Percentiles rank a stretch among this genome's conserved stretches.
Conservation (phyloP, 2,888 invertebrate species). For the Proisotoma minuta region DNA sequence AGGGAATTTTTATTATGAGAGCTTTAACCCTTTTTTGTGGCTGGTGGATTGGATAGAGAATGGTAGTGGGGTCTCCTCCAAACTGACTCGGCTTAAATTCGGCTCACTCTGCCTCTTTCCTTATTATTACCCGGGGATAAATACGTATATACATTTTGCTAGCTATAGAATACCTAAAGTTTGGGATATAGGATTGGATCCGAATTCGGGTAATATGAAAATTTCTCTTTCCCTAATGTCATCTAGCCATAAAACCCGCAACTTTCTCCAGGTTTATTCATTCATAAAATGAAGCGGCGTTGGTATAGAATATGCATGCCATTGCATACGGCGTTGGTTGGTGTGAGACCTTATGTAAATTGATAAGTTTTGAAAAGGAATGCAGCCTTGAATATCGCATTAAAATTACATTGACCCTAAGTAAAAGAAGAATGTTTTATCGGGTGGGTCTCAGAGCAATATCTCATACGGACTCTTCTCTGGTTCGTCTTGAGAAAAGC, state of each 20-base stretch:
- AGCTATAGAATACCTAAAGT: background rate
- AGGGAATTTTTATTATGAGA: constrained; percentile 2
- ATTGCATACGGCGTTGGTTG: background rate
- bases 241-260: background rate
- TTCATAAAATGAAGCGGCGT: too few relatives aligned
- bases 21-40: constrained; percentile 2
- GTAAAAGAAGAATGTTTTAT: background rate
- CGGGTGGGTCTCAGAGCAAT: constrained; percentile 9
- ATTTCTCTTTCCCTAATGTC: background rate
- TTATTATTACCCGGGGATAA: background rate
- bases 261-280: background rate
- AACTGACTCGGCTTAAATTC: too few relatives aligned
- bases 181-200: background rate
- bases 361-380: background rate
- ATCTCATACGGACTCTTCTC: too few relatives aligned
- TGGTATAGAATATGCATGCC: background rate
- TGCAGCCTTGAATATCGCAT: constrained; percentile 10
- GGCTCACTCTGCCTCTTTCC: background rate
- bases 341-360: background rate
- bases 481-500: too few relatives aligned
- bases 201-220: background rate
- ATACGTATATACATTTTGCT: background rate
- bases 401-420: constrained; percentile 12
- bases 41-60: background rate
- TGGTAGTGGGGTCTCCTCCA: background rate